Base-by-base conservation (phyloP, 2,113 vertebrate species). In the Rhea pennata region DNA sequence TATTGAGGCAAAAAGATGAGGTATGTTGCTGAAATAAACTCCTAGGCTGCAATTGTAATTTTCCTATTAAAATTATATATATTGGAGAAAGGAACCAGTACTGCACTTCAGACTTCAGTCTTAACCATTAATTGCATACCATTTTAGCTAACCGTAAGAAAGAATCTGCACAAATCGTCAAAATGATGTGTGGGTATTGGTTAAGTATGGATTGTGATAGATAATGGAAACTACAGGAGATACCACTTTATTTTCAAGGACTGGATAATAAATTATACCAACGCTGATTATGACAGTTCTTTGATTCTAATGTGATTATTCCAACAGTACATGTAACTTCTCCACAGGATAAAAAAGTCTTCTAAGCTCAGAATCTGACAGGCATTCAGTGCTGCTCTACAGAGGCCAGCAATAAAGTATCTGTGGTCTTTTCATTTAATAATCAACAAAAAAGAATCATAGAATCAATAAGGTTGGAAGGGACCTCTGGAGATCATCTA, bases 101-200 rank as follows among this genome's bases (percentile, higher is more conserved):
- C 23, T 13, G 2, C 7, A 46, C 10, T 33, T 69, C 9, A 17
- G 40, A 29, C 56, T 51, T 17, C 0, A 2, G 26, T 21, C 10
- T 10, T 6, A 27, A 31, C 50, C 39, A 5, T 4, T 6, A 4
- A 1, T 17, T 5, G 7, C 22, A 23, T 12, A 7, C 44, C 21
- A 0, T 11, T 33, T 21, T 3, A 10, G 4, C 27, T 12, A 4
- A 4, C 59, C 15, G 12, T 7, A 0, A 5, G 29, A 4, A 40
- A 27, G 74, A 15, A 26, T n/a, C 51, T 2, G 0, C n/a, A 8
- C 13, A 20, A 2, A 13, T 9, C 16, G 6, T 42, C 46, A 4
- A 2, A 61, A 1, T 5, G 14, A 12, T 1, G 10, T 2, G 3
- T 8, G 7, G 11, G 33, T 11, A 1, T 2, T 3, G 16, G 12